Conservation (phyloP, 2,797 vertebrate genomes). For the Tamandua tetradactyla region DNA sequence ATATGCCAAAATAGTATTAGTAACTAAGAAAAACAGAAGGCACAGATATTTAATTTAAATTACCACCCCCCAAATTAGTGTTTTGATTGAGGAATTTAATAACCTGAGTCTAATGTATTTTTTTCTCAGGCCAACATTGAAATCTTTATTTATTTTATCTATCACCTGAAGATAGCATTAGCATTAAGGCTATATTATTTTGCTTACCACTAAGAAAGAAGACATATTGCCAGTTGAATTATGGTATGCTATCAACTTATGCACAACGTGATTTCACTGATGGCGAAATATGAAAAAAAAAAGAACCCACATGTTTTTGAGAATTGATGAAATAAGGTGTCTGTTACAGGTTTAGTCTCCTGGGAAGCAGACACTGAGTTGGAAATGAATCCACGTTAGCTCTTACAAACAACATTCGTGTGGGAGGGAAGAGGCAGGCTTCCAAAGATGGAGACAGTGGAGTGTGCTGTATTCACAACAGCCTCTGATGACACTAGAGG, state of each 20-base stretch:
- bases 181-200: not conserved
- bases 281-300: not conserved
- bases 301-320: not conserved
- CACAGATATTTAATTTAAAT: not conserved
- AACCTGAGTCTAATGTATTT: not conserved
- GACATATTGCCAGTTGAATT: not conserved
- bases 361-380: not conserved
- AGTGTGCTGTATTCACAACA: not conserved
- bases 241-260: not conserved
- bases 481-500: not conserved
- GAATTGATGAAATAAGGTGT: not conserved
- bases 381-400: accelerated
- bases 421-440: not conserved
- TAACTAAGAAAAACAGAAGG: not conserved
- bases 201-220: not conserved
- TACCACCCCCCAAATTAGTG: not conserved
- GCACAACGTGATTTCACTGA: not conserved
- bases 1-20: not conserved
- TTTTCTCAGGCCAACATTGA: not conserved
- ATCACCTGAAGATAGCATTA: not conserved
- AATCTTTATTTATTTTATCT: not conserved
- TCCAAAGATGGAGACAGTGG: not conserved
- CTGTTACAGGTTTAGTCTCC: not conserved
- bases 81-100: not conserved
- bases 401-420: accelerated